Evolutionary conservation across 2,888 invertebrate species (phyloP).

Genomic region (Endotricha flammealis): DNA sequence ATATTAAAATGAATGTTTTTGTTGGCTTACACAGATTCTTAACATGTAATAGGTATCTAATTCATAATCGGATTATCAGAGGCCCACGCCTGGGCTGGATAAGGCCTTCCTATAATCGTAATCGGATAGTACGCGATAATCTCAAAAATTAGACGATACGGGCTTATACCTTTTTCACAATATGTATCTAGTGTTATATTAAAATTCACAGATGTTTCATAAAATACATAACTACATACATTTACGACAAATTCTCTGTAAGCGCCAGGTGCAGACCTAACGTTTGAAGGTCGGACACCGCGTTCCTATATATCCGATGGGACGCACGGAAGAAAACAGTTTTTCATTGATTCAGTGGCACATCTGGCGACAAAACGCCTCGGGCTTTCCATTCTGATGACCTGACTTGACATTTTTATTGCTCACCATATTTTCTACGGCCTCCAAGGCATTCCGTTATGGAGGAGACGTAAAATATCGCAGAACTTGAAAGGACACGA

Average conservation of each 20-base stretch:
- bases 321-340: slow-evolving; percentile 72
- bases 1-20: no score
- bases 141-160: no score
- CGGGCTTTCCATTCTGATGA: slow-evolving; percentile 75
- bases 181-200: no score
- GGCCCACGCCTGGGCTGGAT: no score
- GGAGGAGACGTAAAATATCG: slow-evolving; percentile 66
- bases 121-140: no score
- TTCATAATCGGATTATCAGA: no score
- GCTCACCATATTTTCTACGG: slow-evolving; percentile 68
- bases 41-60: no score
- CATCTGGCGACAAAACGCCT: slow-evolving; percentile 76
- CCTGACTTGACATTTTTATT: slow-evolving; percentile 79
- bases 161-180: no score
- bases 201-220: no score
- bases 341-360: slow-evolving; percentile 76
- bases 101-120: no score
- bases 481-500: slow-evolving; percentile 60
- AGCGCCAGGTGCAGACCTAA: slow-evolving; percentile 17
- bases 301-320: slow-evolving; percentile 59
- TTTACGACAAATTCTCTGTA: slow-evolving; percentile 13
- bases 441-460: slow-evolving; percentile 68
- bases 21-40: no score
- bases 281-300: slow-evolving; percentile 28
- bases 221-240: neutral